Percentiles rank a stretch among this genome's conserved stretches.
Evolutionary conservation across 2,888 invertebrate genomes (phyloP).

Genomic region (Criorhina ranunculi): DNA sequence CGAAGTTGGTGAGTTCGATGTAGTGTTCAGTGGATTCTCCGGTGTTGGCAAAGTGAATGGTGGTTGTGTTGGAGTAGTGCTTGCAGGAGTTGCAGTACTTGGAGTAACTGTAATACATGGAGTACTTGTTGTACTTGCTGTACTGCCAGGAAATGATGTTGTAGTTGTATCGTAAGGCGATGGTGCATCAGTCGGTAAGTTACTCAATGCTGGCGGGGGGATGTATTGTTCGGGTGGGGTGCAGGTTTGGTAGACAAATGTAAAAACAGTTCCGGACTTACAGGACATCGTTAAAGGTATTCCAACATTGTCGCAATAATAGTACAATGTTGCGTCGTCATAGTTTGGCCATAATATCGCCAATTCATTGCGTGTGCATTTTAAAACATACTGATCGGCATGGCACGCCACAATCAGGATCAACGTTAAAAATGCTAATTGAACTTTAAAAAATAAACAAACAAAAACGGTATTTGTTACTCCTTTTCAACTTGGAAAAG

Average conservation of each 20-base stretch:
- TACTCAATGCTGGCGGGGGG: constrained; percentile 80
- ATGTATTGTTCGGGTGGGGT: constrained; percentile 79
- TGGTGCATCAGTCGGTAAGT: constrained; percentile 78
- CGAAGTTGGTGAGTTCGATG: not conserved
- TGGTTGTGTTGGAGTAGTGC: constrained; percentile 16
- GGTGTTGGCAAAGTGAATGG: constrained; percentile 58
- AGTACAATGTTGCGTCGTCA: constrained; percentile 81
- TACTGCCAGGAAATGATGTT: not conserved
- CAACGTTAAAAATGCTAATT: constrained; percentile 79
- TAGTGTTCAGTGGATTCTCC: not conserved
- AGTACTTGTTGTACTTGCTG: too few species aligned
- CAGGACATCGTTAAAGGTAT: constrained; percentile 79
- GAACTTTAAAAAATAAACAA: constrained; percentile 5
- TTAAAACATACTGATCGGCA: constrained; percentile 77
- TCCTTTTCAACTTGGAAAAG: not conserved
- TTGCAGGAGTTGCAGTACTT: constrained; percentile 15
- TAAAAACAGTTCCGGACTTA: constrained; percentile 81
- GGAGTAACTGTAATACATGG: too few species aligned
- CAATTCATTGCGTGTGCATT: constrained; percentile 80
- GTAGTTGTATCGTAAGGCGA: too few species aligned
- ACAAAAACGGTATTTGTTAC: not conserved
- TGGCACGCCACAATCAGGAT: constrained; percentile 79
- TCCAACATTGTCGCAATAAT: constrained; percentile 79
- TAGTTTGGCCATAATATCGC: constrained; percentile 83
- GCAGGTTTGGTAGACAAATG: constrained; percentile 82